Evolutionary conservation across 2,797 vertebrate species (phyloP).

Genomic region (Melanotaenia nigrans): DNA sequence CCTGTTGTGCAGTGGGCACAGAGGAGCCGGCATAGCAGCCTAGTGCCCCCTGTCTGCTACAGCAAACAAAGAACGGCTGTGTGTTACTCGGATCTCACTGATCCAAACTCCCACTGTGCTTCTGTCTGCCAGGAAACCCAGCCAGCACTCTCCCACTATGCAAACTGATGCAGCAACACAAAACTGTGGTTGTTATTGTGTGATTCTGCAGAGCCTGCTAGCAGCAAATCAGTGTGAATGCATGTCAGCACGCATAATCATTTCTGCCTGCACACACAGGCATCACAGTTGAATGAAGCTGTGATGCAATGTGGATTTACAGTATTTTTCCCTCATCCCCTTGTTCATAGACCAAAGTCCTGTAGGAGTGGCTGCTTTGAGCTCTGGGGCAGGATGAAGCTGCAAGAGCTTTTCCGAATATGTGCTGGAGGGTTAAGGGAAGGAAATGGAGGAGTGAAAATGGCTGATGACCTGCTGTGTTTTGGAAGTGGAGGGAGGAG

Average conservation of each 20-base stretch:
- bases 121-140: constrained; percentile 70
- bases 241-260: neutral
- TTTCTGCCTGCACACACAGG: neutral
- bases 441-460: constrained; percentile 15
- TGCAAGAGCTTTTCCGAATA: constrained; percentile 30
- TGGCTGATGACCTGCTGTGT: constrained; percentile 8
- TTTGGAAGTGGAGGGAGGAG: neutral
- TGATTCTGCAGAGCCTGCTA: constrained; percentile 3
- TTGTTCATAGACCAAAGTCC: constrained; percentile 29
- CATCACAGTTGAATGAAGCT: constrained; percentile 12
- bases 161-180: constrained; percentile 87
- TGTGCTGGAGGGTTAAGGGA: constrained; percentile 15
- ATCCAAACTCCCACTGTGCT: constrained; percentile 35
- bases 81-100: constrained; percentile 54
- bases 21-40: constrained; percentile 33
- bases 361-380: constrained; percentile 43
- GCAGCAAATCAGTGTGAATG: neutral
- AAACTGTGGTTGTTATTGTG: constrained; percentile 70
- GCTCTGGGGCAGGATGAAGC: constrained; percentile 14
- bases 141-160: constrained; percentile 83
- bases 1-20: constrained; percentile 30
- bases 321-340: neutral
- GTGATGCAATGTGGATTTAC: constrained; percentile 32
- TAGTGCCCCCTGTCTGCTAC: constrained; percentile 58
- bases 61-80: constrained; percentile 74